Percentiles rank a stretch among this genome's conserved stretches.
These are phyloP conservation scores for Pyrrhia umbra DNA, from an alignment of 2,888 invertebrate species.

Conservation along the genomic window DNA sequence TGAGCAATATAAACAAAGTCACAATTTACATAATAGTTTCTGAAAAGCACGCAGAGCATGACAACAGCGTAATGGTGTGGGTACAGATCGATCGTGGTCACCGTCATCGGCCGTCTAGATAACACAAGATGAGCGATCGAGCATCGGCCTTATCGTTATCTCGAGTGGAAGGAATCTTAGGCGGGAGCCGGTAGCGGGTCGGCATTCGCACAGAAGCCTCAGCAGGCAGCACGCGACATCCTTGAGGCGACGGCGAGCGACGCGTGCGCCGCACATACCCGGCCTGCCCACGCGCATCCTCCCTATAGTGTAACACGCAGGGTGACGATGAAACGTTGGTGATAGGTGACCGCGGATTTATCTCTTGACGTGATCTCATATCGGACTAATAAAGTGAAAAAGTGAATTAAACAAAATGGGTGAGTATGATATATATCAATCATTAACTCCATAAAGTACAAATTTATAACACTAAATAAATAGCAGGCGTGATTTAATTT, in stretches of 20 bases:
- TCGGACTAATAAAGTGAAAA: constrained; percentile 77
- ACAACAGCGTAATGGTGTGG: constrained; percentile 66
- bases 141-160: constrained; percentile 86
- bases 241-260: constrained; percentile 78
- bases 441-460: neutral
- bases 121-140: constrained; percentile 85
- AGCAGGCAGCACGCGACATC: constrained; percentile 86
- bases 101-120: constrained; percentile 77
- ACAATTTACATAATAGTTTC: constrained; percentile 69
- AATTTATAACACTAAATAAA: neutral
- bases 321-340: constrained; percentile 86
- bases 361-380: constrained; percentile 83
- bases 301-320: constrained; percentile 71
- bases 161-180: constrained; percentile 85
- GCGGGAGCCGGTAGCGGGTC: constrained; percentile 74
- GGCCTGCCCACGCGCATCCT: constrained; percentile 72
- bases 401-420: constrained; percentile 86
- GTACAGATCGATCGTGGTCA: constrained; percentile 80
- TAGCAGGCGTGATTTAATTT: too few relatives aligned
- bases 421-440: constrained; percentile 65
- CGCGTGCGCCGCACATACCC: constrained; percentile 67
- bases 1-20: constrained; percentile 10
- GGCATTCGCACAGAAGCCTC: constrained; percentile 89
- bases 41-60: constrained; percentile 55
- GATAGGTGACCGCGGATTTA: constrained; percentile 71